Evolutionary conservation across 1,140 invertebrate species (phyloP), one percentile per base, ranked within the genome.

Genomic region (Drosophila kurseongensis): DNA sequence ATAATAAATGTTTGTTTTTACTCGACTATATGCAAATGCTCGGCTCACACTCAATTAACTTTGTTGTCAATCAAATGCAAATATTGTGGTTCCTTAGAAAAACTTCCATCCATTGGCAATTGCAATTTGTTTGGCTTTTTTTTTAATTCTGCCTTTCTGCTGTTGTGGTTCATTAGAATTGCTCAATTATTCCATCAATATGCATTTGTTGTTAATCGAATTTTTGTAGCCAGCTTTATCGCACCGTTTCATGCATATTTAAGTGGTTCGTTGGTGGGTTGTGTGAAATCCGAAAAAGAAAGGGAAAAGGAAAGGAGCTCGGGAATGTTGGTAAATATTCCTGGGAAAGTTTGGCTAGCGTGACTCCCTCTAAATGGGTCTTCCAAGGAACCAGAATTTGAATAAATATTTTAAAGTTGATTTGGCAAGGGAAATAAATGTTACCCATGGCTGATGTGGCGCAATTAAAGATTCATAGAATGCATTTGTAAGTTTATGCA

Each of bases 141-240:
- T 81, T 58, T 52, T 36, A 45, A 29, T 16, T n/a, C 38, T 77
- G 50, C 44, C 60, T 65, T 62, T 60, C 59, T 58, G 75, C 41
- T 84, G 61, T 80, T 89, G 78, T 83, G 75, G 79, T 75, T 91
- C 80, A 84, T 89, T 88, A 84, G 71, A 91, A 89, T 81, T 84
- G 78, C 89, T 91, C 88, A 91, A 88, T 91, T 91, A 91, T 91
- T 91, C 83, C 83, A 91, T 91, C 88, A 91, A 89, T 91, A 91
- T 91, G 88, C 83, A 80, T 75, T 73, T 84, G 81, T 80, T 74
- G 83, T 83, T 88, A 88, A 88, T 88, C 83, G 83, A 88, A 88
- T 88, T 88, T 81, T 68, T 44, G 51, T 38, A 38, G 55, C 47
- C 40, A 59, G 59, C 54, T 48, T 45, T 51, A 18, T 40, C 54